Evolutionary conservation across 2,113 vertebrate genomes (phyloP).

Genomic region (Chlamydotis undulata): DNA sequence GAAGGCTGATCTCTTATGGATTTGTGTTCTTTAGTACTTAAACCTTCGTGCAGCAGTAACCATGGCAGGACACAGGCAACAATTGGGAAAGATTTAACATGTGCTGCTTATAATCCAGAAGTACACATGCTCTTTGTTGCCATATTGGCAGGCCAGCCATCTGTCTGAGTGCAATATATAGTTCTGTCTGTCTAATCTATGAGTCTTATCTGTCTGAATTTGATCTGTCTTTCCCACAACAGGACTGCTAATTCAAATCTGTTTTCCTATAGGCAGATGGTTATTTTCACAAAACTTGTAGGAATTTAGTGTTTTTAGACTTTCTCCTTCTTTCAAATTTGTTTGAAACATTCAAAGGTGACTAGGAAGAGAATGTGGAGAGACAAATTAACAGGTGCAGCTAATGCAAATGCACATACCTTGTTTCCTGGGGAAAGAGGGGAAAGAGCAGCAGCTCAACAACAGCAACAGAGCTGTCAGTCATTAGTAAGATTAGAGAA

Average conservation of each 20-base stretch:
- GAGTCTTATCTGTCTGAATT: slow-evolving; percentile 21
- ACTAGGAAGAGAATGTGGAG: background rate
- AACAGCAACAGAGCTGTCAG: background rate
- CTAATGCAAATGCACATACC: background rate
- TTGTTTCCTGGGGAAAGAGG: background rate
- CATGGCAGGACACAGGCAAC: background rate
- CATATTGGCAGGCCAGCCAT: slow-evolving; percentile 19
- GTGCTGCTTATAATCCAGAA: slow-evolving; percentile 17
- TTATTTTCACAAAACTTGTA: slow-evolving; percentile 17
- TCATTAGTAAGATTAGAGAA: background rate
- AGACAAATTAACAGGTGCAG: slow-evolving; percentile 21
- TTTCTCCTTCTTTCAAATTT: background rate
- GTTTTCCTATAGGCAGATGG: background rate
- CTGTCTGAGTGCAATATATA: slow-evolving; percentile 34
- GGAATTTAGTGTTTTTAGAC: background rate
- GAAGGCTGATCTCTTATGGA: background rate
- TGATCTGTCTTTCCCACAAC: slow-evolving; percentile 1
- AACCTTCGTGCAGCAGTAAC: background rate
- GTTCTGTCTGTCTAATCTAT: slow-evolving; percentile 28
- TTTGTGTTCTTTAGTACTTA: background rate
- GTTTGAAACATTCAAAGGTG: slow-evolving; percentile 12
- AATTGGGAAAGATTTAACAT: background rate
- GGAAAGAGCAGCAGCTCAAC: background rate
- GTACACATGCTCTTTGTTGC: background rate
- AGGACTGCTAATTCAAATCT: slow-evolving; percentile 3